Base-by-base conservation (phyloP, 1,140 invertebrate species). In the Littorina saxatilis region DNA sequence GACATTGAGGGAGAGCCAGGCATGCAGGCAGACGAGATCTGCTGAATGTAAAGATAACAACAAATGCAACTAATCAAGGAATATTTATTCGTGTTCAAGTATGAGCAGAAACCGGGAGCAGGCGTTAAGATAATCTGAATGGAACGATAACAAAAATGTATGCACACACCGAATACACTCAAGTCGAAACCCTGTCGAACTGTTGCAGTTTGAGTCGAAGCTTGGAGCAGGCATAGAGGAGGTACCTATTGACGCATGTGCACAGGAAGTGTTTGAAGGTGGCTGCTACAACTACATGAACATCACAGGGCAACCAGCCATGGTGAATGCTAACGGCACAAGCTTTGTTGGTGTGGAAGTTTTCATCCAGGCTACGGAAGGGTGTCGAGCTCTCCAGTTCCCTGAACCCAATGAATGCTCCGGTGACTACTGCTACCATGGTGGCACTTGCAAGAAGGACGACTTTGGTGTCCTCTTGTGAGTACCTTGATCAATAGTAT, bases 301-400 rank as follows among this genome's bases (percentile, higher is more conserved):
- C 86, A 97, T 98, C 68, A 97, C 96, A 1, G 85, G 86, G 27
- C 84, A 85, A 37, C 98, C 98, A 0, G 98, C 98, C 85, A 96
- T 98, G 95, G 97, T 99, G 0, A 99, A 99, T 93, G 96, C 98
- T 13, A 99, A 99, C 89, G 97, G 97, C 92, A 99, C 98, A 0
- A 96, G 98, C 0, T 93, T 99, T 35, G 97, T 99, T 29, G 98
- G 98, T 32, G 97, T 99, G 0, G 94, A 96, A 80, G 96, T 98
- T 7, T 96, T 97, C 89, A 96, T 98, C 0, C 94, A 97, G 86
- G 96, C 97, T 0, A 96, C 98, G 88, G 99, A 98, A 90, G 86
- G 85, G 1, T 92, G 92, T 82, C 73, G 80, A 27, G 87, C 90
- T 0, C 83, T 84, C 11, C 79, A 87, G 29, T 91, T 90, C 75